Evolutionary conservation across 2,113 vertebrate species (phyloP).

Genomic region (Brachirus orientalis): DNA sequence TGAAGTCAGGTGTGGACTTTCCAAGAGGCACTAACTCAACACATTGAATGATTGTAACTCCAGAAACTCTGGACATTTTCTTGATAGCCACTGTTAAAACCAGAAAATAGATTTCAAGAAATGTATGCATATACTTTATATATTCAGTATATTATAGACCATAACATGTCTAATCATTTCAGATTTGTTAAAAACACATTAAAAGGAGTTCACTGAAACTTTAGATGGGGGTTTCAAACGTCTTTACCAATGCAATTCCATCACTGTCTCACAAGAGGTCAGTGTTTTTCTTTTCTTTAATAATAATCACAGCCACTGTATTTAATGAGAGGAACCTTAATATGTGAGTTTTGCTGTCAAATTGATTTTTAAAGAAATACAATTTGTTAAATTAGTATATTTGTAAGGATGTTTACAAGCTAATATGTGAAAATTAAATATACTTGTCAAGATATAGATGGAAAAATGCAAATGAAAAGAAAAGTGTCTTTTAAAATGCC

Average conservation of each 20-base stretch:
- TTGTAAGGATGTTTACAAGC: too few relatives aligned
- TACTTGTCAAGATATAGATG: background rate
- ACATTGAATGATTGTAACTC: conserved; percentile 85
- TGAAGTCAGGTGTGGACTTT: conserved; percentile 86
- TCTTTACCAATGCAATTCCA: conserved; percentile 34
- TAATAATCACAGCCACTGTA: background rate
- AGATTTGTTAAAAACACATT: background rate
- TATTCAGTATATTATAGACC: background rate
- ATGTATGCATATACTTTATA: background rate
- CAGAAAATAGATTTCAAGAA: background rate
- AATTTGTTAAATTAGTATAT: too few relatives aligned
- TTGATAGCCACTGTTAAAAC: conserved; percentile 72
- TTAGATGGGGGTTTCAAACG: too few relatives aligned
- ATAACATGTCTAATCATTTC: too few relatives aligned
- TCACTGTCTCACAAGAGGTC: conserved; percentile 60
- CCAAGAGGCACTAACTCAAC: conserved; percentile 85
- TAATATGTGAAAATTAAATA: background rate
- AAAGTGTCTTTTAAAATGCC: background rate
- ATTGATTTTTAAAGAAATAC: background rate
- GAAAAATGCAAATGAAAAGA: background rate
- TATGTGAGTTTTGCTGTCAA: background rate
- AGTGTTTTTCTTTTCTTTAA: conserved; percentile 51
- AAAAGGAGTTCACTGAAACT: too few relatives aligned
- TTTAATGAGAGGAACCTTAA: background rate
- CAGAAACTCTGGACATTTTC: conserved; percentile 85